Conservation (phyloP, 2,888 invertebrate species). For the Lithophane socia region DNA sequence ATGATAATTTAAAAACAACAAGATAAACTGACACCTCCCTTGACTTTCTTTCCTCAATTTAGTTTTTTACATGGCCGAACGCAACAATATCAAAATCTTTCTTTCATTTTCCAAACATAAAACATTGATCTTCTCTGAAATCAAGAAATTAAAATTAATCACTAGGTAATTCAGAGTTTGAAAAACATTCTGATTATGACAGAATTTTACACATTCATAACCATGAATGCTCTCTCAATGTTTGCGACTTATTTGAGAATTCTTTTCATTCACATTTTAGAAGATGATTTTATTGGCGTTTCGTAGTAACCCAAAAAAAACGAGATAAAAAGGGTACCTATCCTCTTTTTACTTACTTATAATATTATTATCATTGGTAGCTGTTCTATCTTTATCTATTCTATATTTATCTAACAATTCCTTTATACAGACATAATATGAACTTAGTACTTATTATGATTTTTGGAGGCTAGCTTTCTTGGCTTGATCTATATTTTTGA, state of each 20-base stretch:
- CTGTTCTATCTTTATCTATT: too few relatives aligned
- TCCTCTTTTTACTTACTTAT: neutral
- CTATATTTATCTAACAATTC: too few relatives aligned
- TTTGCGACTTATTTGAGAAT: neutral
- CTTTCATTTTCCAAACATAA: neutral
- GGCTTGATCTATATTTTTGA: too few relatives aligned
- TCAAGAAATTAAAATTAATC: neutral
- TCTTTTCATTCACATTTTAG: neutral
- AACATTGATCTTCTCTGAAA: neutral
- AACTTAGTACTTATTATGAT: too few relatives aligned
- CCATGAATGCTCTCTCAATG: too few relatives aligned
- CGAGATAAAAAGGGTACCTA: neutral
- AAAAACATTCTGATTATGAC: neutral
- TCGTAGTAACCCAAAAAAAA: neutral
- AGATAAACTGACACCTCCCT: conserved; percentile 5
- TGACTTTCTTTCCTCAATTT: neutral
- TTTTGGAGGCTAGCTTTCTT: too few relatives aligned
- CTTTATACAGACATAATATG: too few relatives aligned
- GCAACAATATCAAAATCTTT: neutral
- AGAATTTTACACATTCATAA: neutral
- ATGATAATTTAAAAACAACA: conserved; percentile 36
- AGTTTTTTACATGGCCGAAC: neutral
- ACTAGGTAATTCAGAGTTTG: neutral
- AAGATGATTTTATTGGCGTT: too few relatives aligned
- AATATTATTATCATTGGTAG: too few relatives aligned